phyloP scores from a whole-genome alignment of 23 tunicate species.

The Botrylloides violaceus region DNA sequence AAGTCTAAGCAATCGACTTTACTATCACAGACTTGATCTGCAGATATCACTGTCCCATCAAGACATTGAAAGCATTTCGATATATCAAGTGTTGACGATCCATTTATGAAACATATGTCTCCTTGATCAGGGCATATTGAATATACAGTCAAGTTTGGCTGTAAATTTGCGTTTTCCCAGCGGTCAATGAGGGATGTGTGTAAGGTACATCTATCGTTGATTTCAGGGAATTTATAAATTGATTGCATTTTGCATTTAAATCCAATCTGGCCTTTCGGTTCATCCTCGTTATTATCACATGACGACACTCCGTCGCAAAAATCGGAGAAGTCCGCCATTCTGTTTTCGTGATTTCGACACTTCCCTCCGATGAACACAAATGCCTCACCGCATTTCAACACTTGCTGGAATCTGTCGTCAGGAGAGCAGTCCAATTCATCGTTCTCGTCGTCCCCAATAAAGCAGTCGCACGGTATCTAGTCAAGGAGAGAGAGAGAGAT shows the following conservation, averaged over 20 bases:
- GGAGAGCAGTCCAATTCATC: neutral
- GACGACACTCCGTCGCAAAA: constrained; percentile 16
- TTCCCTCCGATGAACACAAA: neutral
- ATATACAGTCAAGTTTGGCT: neutral
- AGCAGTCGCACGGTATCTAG: neutral
- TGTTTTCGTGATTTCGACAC: neutral
- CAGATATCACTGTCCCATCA: constrained; percentile 43
- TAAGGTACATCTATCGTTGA: constrained; percentile 3
- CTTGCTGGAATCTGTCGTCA: neutral
- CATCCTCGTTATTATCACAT: constrained; percentile 7
- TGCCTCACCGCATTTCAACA: neutral
- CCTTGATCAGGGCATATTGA: constrained; percentile 1
- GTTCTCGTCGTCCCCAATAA: neutral
- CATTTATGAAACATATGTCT: constrained; percentile 14
- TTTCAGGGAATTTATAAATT: neutral
- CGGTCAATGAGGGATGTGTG: constrained; percentile 1
- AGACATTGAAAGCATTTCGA: constrained; percentile 41
- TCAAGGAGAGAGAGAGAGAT: too few relatives aligned
- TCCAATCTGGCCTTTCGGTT: neutral
- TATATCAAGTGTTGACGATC: constrained; percentile 19
- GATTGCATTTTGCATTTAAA: constrained; percentile 12
- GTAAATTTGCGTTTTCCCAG: neutral
- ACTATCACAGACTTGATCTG: constrained; percentile 44
- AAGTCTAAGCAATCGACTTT: constrained; percentile 41
- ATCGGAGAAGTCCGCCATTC: neutral